Evolutionary conservation across 2,888 invertebrate species (phyloP).

Genomic region (Chesias legatella): DNA sequence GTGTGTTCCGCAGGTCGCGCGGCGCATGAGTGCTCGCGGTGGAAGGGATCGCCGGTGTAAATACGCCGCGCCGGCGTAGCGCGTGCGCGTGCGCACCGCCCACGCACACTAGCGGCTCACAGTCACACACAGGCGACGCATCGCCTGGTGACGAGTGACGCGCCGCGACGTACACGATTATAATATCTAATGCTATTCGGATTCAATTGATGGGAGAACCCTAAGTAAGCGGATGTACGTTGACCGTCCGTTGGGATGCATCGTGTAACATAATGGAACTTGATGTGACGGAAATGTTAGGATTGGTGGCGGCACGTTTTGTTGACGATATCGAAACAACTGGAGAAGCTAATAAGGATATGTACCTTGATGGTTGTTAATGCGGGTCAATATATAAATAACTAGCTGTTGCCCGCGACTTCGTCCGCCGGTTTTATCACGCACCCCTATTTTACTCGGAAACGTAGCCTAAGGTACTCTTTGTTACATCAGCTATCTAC

Average conservation of each 20-base stretch:
- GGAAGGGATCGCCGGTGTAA: conserved; percentile 78
- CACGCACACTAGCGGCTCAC: conserved; percentile 47
- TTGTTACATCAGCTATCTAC: no score
- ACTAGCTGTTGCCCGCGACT: no score
- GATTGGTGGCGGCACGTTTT: conserved; percentile 13
- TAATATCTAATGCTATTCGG: conserved; percentile 43
- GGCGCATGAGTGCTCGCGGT: conserved; percentile 76
- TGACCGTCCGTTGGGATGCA: conserved; percentile 19
- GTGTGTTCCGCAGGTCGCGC: conserved; percentile 72
- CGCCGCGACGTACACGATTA: conserved; percentile 35
- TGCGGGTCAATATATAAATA: conserved; percentile 7
- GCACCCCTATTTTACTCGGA: no score
- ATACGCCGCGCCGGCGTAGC: conserved; percentile 69
- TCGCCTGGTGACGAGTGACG: conserved; percentile 38
- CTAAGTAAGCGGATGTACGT: conserved; percentile 42
- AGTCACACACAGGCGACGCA: conserved; percentile 39
- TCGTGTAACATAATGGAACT: neutral
- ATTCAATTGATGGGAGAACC: conserved; percentile 47
- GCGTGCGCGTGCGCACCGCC: conserved; percentile 70
- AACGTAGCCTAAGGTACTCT: no score
- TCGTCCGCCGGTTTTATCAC: no score
- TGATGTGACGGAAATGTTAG: no score
- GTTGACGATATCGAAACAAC: conserved; percentile 9
- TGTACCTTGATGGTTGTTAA: neutral
- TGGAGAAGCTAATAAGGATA: conserved; percentile 9